Evolutionary conservation across 2,113 vertebrate species (phyloP).

Genomic region (Rhinogobius similis): DNA sequence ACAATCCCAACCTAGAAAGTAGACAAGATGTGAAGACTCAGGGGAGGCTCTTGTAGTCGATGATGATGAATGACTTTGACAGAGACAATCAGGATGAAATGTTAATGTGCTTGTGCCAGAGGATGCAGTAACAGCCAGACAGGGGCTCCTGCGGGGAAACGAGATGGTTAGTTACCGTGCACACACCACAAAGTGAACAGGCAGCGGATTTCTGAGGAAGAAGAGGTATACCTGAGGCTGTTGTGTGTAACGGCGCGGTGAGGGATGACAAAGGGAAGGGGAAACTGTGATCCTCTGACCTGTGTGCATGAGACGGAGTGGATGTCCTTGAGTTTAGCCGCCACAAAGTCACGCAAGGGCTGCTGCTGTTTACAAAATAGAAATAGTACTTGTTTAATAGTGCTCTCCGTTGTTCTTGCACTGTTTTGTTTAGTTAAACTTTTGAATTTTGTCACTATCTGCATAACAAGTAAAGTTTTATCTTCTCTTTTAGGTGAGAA

Average conservation of each 20-base stretch:
- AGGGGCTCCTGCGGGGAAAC: constrained; percentile 57
- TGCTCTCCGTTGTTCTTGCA: too few relatives aligned
- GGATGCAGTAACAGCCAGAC: constrained; percentile 63
- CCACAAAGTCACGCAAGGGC: constrained; percentile 5
- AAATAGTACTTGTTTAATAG: neutral
- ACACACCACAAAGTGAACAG: constrained; percentile 16
- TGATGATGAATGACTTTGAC: constrained; percentile 77
- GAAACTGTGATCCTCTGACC: constrained; percentile 26
- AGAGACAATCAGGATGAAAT: constrained; percentile 76
- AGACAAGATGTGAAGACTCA: constrained; percentile 23
- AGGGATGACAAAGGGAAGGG: constrained; percentile 27
- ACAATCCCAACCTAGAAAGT: constrained; percentile 10
- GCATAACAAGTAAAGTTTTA: too few relatives aligned
- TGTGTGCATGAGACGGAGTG: constrained; percentile 29
- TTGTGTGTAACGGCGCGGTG: constrained; percentile 22
- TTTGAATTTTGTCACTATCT: too few relatives aligned
- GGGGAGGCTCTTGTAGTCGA: constrained; percentile 54
- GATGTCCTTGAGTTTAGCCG: constrained; percentile 4
- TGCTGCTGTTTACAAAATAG: neutral
- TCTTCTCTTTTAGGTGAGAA: too few relatives aligned
- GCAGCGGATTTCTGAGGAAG: constrained; percentile 47
- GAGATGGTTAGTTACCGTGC: constrained; percentile 53
- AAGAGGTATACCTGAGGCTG: constrained; percentile 28
- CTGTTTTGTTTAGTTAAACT: too few relatives aligned
- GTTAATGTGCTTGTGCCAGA: constrained; percentile 68